Evolutionary conservation across 2,797 vertebrate genomes (phyloP), one percentile per base, ranked within the genome.

Genomic region (Coregonus suidteri): DNA sequence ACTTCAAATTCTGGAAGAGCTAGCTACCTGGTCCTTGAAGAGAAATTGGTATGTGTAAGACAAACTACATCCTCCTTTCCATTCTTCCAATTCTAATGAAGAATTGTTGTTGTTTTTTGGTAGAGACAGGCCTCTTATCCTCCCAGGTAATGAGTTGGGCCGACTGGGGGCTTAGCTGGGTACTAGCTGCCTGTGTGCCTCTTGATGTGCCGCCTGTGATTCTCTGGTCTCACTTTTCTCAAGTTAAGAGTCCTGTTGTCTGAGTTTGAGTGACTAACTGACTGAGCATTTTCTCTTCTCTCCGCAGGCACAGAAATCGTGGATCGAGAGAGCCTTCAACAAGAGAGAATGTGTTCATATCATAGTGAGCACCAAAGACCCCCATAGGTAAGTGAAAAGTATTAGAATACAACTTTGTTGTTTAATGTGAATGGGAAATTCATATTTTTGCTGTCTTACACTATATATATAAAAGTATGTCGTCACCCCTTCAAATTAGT

Each of bases 261-360:
- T 25, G 59, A 62, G 59, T 62, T 62, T 25, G 18, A 25, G 34
- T 51, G 72, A 75, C 76, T n/a, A 20, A 80, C 79, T 82, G 65
- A 89, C 9, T 74, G 65, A 59, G 85, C 82, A 56, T 20, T 84
- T 4, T 79, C 30, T 85, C 69, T 30, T 31, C 89, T 80, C 89
- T 79, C 85, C 89, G 79, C 91, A 99, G 98, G 97, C 98, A 92
- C 98, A 99, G 95, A 99, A 99, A 92, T 98, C 98, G 90, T 99
- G 98, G 98, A 99, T 99, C 94, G 98, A 99, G 93, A 95, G 98
- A 96, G 98, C 93, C 51, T 99, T 99, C 96, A 98, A 96, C 96
- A 99, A 99, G 93, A 95, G 98, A 95, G 98, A 99, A 96, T 99
- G 98, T 92, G 97, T 99, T 90, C 98, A 97, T 90, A 97, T 99